Evolutionary conservation across 2,888 invertebrate species (phyloP).

Genomic region (Kuschelorhynchus macadamiae): DNA sequence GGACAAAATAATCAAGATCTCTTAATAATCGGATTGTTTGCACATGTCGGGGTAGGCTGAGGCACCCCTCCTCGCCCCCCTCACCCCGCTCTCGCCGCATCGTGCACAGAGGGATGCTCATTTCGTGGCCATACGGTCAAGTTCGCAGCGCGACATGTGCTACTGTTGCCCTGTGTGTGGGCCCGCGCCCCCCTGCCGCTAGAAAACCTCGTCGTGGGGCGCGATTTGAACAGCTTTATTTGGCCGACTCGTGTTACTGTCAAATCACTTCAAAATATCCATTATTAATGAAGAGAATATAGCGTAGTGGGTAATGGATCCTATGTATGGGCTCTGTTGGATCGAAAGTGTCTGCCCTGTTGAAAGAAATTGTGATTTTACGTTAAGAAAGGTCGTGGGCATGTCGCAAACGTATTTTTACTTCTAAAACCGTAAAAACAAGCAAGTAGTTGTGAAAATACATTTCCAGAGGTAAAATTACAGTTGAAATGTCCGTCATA

Average conservation of each 20-base stretch:
- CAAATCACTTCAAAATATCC: conserved; percentile 58
- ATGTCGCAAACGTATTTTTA: too few relatives aligned
- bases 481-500: too few relatives aligned
- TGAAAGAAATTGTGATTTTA: too few relatives aligned
- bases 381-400: too few relatives aligned
- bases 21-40: conserved; percentile 66
- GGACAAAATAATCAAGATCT: conserved; percentile 35
- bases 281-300: conserved; percentile 40
- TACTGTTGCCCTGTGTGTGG: conserved; percentile 43
- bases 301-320: too few relatives aligned
- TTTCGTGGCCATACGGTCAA: conserved; percentile 67
- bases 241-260: conserved; percentile 55
- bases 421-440: too few relatives aligned
- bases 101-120: conserved; percentile 60
- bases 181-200: conserved; percentile 38
- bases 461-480: too few relatives aligned
- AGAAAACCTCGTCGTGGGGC: conserved; percentile 34
- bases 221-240: conserved; percentile 56
- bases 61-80: conserved; percentile 36
- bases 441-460: too few relatives aligned
- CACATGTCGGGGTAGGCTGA: conserved; percentile 66
- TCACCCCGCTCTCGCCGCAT: conserved; percentile 50
- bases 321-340: too few relatives aligned
- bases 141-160: conserved; percentile 58
- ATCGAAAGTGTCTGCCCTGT: too few relatives aligned